Conservation (phyloP, 2,888 invertebrate species). For the Anaspis maculata region DNA sequence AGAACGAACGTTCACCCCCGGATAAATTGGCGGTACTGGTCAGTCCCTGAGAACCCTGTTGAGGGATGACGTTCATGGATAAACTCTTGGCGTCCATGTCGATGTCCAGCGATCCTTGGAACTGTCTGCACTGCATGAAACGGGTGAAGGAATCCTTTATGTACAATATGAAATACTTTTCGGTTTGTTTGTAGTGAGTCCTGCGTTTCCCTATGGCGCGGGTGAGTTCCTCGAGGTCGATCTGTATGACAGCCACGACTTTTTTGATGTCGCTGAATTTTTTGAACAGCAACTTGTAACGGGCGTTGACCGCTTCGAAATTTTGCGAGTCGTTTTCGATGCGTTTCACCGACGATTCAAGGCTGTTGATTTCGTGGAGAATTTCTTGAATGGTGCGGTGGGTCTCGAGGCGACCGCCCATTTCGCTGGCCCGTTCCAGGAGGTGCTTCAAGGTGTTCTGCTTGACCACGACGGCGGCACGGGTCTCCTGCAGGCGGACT, state of each 20-base stretch:
- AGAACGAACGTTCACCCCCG: constrained; percentile 92
- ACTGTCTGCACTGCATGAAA: constrained; percentile 49
- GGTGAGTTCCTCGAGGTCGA: constrained; percentile 25
- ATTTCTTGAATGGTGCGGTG: constrained; percentile 32
- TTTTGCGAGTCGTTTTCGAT: no score
- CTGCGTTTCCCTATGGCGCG: constrained; percentile 32
- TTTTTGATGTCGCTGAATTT: no score
- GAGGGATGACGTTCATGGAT: constrained; percentile 48
- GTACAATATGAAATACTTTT: constrained; percentile 36
- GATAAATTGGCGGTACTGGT: constrained; percentile 65
- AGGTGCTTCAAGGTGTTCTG: constrained; percentile 40
- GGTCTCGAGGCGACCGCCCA: constrained; percentile 27
- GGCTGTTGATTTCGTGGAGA: no score
- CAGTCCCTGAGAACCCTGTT: constrained; percentile 43
- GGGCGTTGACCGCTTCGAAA: no score
- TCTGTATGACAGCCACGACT: no score
- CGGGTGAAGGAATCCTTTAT: constrained; percentile 46
- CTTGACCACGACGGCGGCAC: constrained; percentile 41
- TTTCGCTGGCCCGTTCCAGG: constrained; percentile 44
- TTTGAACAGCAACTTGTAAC: no score
- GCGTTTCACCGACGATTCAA: no score
- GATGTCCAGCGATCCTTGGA: constrained; percentile 51
- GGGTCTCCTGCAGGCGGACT: constrained; percentile 21
- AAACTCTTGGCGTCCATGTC: constrained; percentile 43
- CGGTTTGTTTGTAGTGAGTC: constrained; percentile 34